phyloP scores from a whole-genome alignment of 1,140 invertebrate genomes.

The Listronotus bonariensis region DNA sequence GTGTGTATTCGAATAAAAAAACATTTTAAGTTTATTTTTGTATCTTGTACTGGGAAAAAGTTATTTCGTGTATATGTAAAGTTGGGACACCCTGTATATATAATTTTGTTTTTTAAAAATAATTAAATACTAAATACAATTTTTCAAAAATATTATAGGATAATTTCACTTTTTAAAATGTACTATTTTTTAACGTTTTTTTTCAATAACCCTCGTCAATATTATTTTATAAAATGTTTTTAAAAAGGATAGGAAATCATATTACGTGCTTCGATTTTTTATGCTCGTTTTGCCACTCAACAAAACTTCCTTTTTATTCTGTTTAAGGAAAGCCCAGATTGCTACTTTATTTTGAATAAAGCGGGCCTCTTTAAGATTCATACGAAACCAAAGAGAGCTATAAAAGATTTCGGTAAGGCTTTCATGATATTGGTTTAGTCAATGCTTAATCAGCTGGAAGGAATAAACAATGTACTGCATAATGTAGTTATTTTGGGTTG shows the following conservation, averaged over 20 bases:
- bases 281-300: neutral
- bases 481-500: slow-evolving; percentile 11
- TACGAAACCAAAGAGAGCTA: slow-evolving; percentile 7
- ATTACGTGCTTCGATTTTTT: slow-evolving; percentile 9
- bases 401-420: slow-evolving; percentile 18
- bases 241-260: neutral
- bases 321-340: slow-evolving; percentile 2
- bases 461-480: slow-evolving; percentile 20
- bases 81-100: no score
- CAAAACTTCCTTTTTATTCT: neutral
- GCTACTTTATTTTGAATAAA: slow-evolving; percentile 22
- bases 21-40: no score
- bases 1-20: no score
- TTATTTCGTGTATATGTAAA: no score
- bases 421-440: slow-evolving; percentile 20
- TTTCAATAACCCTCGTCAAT: neutral
- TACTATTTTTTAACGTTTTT: no score
- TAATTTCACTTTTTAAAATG: no score
- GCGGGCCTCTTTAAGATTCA: slow-evolving; percentile 15
- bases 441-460: slow-evolving; percentile 24
- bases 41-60: no score
- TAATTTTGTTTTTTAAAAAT: no score
- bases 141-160: no score
- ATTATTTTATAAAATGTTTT: neutral
- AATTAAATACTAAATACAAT: no score